Evolutionary conservation across 2,888 invertebrate species (phyloP), one percentile per base, ranked within the genome.

Genomic region (Philopedon plagiatum): DNA sequence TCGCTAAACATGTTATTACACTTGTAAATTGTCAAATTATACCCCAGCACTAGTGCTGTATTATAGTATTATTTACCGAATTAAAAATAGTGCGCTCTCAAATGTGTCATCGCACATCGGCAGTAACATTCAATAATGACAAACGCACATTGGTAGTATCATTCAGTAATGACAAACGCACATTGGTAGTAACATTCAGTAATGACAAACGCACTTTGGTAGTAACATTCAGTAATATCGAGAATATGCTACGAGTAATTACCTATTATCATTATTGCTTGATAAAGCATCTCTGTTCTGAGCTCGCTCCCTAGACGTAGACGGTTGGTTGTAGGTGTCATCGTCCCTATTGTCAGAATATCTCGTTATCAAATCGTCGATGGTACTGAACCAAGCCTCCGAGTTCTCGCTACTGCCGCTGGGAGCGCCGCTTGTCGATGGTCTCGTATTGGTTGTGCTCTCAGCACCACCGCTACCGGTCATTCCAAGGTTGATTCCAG

Each of bases 221-320:
- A n/a, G n/a, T n/a, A n/a, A n/a, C n/a, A n/a, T n/a, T n/a, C n/a
- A n/a, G n/a, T n/a, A n/a, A n/a, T n/a, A n/a, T n/a, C n/a, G n/a
- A n/a, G n/a, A n/a, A n/a, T n/a, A n/a, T n/a, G n/a, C n/a, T n/a
- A 39, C 15, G 9, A 37, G 1, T 5, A 21, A 26, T 18, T 64
- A 74, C 69, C 75, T 76, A 49, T 75, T 76, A 19, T 76, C 75
- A 67, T 79, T 79, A 65, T 78, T 78, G 67, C 77, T 79, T 2
- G 77, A 77, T 19, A 74, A 68, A 15, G 66, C 64, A 7, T 75
- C 73, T 26, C 68, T 71, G 18, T 34, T 66, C 8, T 65, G 51
- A 15, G 41, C 9, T 32, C 63, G 39, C 1, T 58, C 65, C 32
- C 73, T 51, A 9, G 41, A 46, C 63, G 57, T 73, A 3, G 77